Evolutionary conservation across 2,888 invertebrate genomes (phyloP), one percentile per base, ranked within the genome.

Genomic region (Ophion ellenae): DNA sequence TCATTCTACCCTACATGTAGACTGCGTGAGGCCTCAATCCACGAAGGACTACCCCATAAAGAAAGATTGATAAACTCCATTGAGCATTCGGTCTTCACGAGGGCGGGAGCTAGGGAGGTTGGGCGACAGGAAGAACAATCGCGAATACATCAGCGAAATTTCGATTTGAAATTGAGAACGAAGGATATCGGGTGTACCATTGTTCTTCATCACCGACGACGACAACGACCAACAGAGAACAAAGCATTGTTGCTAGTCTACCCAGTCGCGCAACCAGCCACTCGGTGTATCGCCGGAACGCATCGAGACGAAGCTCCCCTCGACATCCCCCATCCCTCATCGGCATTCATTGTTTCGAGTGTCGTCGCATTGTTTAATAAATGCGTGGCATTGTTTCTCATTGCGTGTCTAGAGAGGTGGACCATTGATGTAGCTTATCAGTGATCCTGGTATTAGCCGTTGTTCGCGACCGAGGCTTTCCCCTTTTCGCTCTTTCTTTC

Each of bases 321-420:
- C 20, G 32, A 24, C 73, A 24, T 57, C 40, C 77, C 66, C 40
- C 57, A n/a, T 40, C 74, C 76, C 73, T 78, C 88, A 87, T 90
- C 88, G 88, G 85, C 87, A 79, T 88, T 89, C 90, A 91, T 91
- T 91, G 92, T 91, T 91, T 90, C 90, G 88, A 92, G 90, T 91
- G 79, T 79, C 61, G 67, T 71, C 70, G 90, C 89, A 91, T 92
- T 91, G 91, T 92, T 90, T 90, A 91, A 90, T 91, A 92, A 92
- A 92, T 87, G 89, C 90, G 88, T 88, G 75, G 86, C 88, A 91
- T 92, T 92, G 92, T 92, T 87, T 86, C 79, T 78, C 81, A 81
- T 73, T 87, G 88, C 89, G 90, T 89, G 91, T 90, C 89, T 88
- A 73, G 76, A 86, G 77, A 85, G 74, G 75, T 84, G 84, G 74